Evolutionary conservation across 2,113 vertebrate genomes (phyloP).

Genomic region (Varanus komodoensis): DNA sequence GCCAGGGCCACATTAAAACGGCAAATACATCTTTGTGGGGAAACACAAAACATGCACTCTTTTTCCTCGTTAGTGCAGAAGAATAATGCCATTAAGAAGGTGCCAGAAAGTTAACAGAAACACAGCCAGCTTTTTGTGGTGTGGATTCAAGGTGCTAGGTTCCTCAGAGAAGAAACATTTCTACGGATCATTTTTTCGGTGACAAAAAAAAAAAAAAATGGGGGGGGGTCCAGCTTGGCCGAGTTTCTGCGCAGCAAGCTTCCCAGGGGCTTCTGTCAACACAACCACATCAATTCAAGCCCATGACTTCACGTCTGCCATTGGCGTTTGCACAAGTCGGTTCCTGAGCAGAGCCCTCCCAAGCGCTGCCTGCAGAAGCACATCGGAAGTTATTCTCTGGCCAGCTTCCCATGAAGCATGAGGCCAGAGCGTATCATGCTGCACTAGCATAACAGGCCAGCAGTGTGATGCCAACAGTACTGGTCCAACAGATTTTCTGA

Average conservation of each 20-base stretch:
- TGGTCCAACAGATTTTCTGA: too few relatives aligned
- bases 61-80: constrained; percentile 36
- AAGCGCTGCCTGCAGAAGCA: background rate
- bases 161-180: constrained; percentile 46
- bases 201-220: too few relatives aligned
- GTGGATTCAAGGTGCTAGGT: constrained; percentile 49
- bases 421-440: too few relatives aligned
- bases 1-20: constrained; percentile 27
- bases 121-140: constrained; percentile 64
- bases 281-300: background rate
- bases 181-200: constrained; percentile 21
- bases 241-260: constrained; percentile 21
- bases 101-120: constrained; percentile 69
- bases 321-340: background rate
- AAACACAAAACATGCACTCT: constrained; percentile 65
- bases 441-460: too few relatives aligned
- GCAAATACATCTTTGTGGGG: constrained; percentile 56
- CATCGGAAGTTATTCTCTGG: too few relatives aligned
- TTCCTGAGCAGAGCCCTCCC: background rate
- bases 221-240: constrained; percentile 41
- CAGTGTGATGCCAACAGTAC: too few relatives aligned
- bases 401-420: too few relatives aligned
- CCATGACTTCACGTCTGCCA: background rate
- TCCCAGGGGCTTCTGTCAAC: background rate
- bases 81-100: constrained; percentile 70